Evolutionary conservation across 2,797 vertebrate genomes (phyloP).

Genomic region (Bradypodion ventrale): DNA sequence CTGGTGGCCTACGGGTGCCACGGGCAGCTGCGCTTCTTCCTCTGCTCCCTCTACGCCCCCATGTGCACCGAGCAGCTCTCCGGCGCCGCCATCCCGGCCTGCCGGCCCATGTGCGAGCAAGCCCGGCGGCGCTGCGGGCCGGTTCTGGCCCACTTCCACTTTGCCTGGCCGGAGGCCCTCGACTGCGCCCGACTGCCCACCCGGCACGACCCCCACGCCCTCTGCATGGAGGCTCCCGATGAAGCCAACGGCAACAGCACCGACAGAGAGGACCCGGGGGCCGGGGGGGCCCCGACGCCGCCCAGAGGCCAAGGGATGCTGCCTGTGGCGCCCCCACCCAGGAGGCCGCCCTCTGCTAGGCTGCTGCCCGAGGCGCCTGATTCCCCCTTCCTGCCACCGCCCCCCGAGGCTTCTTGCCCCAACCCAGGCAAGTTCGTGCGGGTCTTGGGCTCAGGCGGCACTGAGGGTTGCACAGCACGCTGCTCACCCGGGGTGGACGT

Average conservation of each 20-base stretch:
- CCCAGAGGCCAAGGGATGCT: conserved; percentile 87
- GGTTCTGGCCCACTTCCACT: conserved; percentile 97
- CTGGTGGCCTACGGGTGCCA: conserved; percentile 96
- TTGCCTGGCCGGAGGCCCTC: conserved; percentile 94
- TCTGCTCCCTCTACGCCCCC: conserved; percentile 97
- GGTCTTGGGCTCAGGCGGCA: too few relatives aligned
- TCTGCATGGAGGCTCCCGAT: conserved; percentile 98
- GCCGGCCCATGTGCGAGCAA: conserved; percentile 98
- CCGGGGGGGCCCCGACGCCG: not conserved
- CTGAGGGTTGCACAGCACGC: conserved; percentile 91
- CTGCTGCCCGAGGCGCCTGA: not conserved
- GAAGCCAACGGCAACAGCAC: conserved; percentile 84
- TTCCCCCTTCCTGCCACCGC: conserved; percentile 54
- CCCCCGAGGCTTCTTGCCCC: conserved; percentile 66
- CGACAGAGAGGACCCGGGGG: not conserved
- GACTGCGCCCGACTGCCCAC: conserved; percentile 93
- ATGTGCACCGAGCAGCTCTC: conserved; percentile 99
- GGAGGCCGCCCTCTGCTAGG: conserved; percentile 24
- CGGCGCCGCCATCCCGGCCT: conserved; percentile 94
- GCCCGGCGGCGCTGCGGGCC: conserved; percentile 92
- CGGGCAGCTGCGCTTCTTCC: conserved; percentile 95
- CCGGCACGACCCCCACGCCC: conserved; percentile 92
- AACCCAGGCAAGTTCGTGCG: conserved; percentile 91
- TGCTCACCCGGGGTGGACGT: conserved; percentile 92
- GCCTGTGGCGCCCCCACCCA: conserved; percentile 78